A percentile compares a stretch with the other conserved stretches of the same genome.
Evolutionary conservation across 2,113 vertebrate genomes (phyloP).

Genomic region (Nesogale talazaci): DNA sequence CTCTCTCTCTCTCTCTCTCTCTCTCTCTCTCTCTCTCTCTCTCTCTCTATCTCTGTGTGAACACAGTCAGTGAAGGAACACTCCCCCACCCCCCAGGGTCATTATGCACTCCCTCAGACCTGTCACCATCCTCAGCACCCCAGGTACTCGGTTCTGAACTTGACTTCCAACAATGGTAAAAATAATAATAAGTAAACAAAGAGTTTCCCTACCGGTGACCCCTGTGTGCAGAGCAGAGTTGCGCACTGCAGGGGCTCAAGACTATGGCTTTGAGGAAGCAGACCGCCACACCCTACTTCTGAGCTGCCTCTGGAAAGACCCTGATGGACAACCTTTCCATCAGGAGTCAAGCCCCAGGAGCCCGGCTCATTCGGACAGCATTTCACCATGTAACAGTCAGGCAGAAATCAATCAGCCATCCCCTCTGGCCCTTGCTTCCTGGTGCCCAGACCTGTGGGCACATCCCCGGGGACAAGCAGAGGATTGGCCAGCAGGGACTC

Average conservation of each 20-base stretch:
- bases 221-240: background rate
- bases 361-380: background rate
- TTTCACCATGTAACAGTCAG: background rate
- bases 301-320: background rate
- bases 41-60: background rate
- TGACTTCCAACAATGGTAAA: background rate
- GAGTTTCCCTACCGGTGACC: background rate
- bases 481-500: background rate
- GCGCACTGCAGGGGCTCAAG: background rate
- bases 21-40: no score
- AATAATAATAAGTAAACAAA: background rate
- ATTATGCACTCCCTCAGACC: background rate
- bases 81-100: background rate
- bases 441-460: background rate
- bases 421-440: background rate
- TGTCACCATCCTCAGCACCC: background rate
- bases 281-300: background rate
- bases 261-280: background rate
- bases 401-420: background rate
- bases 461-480: rapidly evolving
- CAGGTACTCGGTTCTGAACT: background rate
- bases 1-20: no score
- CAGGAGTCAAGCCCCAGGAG: background rate
- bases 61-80: background rate
- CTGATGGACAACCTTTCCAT: background rate